Evolutionary conservation across 2,113 vertebrate species (phyloP).

Genomic region (Proterorhinus semilunaris): DNA sequence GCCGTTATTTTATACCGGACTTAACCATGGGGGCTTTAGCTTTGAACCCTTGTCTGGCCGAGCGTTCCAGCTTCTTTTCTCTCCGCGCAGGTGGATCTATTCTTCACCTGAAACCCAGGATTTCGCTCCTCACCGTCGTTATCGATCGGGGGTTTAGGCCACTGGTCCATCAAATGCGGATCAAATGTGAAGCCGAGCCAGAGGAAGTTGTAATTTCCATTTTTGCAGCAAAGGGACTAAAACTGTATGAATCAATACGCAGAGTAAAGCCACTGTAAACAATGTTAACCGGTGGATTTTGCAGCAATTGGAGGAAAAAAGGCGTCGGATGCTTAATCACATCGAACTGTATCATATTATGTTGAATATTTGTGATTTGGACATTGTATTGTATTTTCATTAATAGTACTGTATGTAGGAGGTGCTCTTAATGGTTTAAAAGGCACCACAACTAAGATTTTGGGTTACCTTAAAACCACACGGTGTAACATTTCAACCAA

Average conservation of each 20-base stretch:
- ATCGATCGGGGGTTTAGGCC: constrained; percentile 48
- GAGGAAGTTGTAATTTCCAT: constrained; percentile 49
- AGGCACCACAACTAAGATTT: too few relatives aligned
- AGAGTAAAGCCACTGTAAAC: constrained; percentile 43
- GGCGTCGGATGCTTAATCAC: background rate
- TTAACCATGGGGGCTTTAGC: constrained; percentile 32
- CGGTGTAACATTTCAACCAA: too few relatives aligned
- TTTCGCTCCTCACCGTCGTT: constrained; percentile 16
- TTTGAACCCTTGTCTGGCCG: constrained; percentile 15
- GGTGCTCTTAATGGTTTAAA: too few relatives aligned
- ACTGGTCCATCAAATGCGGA: constrained; percentile 43
- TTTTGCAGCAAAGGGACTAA: constrained; percentile 29
- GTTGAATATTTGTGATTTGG: too few relatives aligned
- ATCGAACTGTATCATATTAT: background rate
- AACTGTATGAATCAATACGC: constrained; percentile 39
- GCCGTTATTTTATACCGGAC: constrained; percentile 31
- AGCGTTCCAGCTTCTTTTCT: constrained; percentile 23
- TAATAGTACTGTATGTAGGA: too few relatives aligned
- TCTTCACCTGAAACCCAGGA: constrained; percentile 19
- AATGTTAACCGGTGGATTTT: constrained; percentile 10
- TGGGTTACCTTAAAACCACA: too few relatives aligned
- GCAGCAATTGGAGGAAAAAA: background rate
- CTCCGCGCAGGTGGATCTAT: constrained; percentile 39
- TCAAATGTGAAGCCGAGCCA: constrained; percentile 44
- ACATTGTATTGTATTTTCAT: too few relatives aligned